These are phyloP conservation scores for Oreortyx pictus DNA, from an alignment of 2,797 vertebrate species.

Conservation along the genomic window DNA sequence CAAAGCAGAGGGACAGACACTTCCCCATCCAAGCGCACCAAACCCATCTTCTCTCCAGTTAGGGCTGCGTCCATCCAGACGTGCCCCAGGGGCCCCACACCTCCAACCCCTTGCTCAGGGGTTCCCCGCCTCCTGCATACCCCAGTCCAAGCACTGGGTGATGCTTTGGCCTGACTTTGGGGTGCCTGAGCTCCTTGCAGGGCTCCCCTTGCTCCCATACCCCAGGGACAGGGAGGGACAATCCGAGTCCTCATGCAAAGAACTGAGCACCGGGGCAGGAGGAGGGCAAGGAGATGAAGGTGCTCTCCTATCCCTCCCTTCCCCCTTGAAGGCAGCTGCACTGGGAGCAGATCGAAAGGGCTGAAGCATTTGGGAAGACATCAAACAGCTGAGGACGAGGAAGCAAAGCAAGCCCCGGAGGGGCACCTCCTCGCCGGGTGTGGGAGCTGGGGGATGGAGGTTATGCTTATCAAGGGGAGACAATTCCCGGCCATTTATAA, in stretches of 20 bases:
- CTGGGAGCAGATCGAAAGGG: background rate
- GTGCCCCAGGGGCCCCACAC: too few relatives aligned
- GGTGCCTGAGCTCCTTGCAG: background rate
- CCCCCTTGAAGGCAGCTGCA: slow-evolving; percentile 20
- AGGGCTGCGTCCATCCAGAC: too few relatives aligned
- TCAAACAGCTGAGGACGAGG: slow-evolving; percentile 5
- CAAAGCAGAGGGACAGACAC: accelerated
- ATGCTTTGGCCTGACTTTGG: background rate
- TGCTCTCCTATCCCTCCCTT: background rate
- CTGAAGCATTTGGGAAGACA: slow-evolving; percentile 5
- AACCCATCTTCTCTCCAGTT: background rate
- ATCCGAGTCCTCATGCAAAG: background rate
- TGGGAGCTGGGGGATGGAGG: slow-evolving; percentile 5
- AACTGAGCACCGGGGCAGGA: background rate
- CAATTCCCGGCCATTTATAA: slow-evolving; percentile 36
- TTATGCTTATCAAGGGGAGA: slow-evolving; percentile 37
- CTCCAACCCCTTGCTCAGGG: too few relatives aligned
- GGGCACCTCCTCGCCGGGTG: background rate
- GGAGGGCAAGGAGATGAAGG: background rate
- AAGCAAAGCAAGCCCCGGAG: background rate
- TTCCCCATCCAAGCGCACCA: background rate
- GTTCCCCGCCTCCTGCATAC: background rate
- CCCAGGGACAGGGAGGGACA: background rate
- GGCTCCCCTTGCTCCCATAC: background rate
- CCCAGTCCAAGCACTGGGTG: background rate